A percentile compares a stretch with the other conserved stretches of the same genome.
Evolutionary conservation across 2,888 invertebrate genomes (phyloP).

Genomic region (Eustalomyia histrio): DNA sequence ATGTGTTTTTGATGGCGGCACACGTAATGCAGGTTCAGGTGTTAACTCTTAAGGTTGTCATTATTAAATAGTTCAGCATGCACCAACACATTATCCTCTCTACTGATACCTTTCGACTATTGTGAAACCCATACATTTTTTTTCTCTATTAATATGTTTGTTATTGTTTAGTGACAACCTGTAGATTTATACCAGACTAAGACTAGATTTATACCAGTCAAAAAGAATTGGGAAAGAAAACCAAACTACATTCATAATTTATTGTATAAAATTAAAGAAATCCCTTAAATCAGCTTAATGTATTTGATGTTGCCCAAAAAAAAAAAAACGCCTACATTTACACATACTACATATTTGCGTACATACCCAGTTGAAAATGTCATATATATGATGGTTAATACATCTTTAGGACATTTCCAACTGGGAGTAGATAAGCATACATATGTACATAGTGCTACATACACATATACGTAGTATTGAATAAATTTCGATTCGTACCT

Average conservation of each 20-base stretch:
- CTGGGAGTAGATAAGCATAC: no score
- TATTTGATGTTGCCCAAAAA: constrained; percentile 18
- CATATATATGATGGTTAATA: no score
- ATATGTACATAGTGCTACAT: no score
- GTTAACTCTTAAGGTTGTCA: constrained; percentile 34
- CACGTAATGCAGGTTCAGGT: constrained; percentile 56
- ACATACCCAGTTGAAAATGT: no score
- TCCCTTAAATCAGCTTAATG: constrained; percentile 16
- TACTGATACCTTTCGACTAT: not conserved
- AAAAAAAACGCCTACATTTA: constrained; percentile 10
- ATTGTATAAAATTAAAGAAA: constrained; percentile 22
- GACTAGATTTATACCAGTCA: constrained; percentile 13
- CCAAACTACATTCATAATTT: constrained; percentile 15
- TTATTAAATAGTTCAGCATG: constrained; percentile 1
- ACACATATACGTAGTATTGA: no score
- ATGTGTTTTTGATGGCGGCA: constrained; percentile 15
- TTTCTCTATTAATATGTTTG: not conserved
- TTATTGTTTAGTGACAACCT: constrained; percentile 22
- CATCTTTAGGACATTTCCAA: no score
- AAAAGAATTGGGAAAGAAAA: constrained; percentile 12
- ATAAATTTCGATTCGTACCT: constrained; percentile 15
- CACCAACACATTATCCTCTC: not conserved
- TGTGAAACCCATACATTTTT: not conserved
- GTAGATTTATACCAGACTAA: constrained; percentile 14
- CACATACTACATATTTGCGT: not conserved